phyloP scores from a whole-genome alignment of 2,888 invertebrate genomes.

The Heteromurus nitidus region DNA sequence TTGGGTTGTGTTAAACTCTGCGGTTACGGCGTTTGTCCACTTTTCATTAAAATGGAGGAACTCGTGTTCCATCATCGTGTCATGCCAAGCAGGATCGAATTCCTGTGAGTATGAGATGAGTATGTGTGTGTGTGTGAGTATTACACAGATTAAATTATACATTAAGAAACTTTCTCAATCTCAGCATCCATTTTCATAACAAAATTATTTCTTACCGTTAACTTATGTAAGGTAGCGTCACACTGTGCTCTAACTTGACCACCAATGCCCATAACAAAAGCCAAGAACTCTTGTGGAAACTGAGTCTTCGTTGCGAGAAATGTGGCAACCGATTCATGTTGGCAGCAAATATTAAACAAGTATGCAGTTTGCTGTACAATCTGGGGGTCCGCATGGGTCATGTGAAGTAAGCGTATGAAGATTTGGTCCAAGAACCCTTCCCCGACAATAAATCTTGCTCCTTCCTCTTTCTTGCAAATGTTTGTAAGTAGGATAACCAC shows the following conservation, averaged over 20 bases:
- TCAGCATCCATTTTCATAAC: background rate
- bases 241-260: slow-evolving; percentile 36
- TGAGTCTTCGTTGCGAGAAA: slow-evolving; percentile 62
- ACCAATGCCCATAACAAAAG: slow-evolving; percentile 42
- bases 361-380: slow-evolving; percentile 55
- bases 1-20: too few relatives aligned
- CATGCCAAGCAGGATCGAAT: slow-evolving; percentile 56
- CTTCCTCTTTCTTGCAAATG: slow-evolving; percentile 54
- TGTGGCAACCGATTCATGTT: slow-evolving; percentile 45
- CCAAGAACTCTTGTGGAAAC: slow-evolving; percentile 54
- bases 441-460: slow-evolving; percentile 46
- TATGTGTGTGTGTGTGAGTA: background rate
- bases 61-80: slow-evolving; percentile 58
- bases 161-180: background rate
- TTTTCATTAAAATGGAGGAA: slow-evolving; percentile 61
- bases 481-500: slow-evolving; percentile 48
- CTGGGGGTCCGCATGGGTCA: slow-evolving; percentile 31
- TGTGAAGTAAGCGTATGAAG: slow-evolving; percentile 48
- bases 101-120: too few relatives aligned
- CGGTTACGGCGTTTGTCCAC: slow-evolving; percentile 48
- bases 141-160: background rate
- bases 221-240: slow-evolving; percentile 38
- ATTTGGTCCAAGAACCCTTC: slow-evolving; percentile 64
- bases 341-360: slow-evolving; percentile 50
- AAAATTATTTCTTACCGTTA: slow-evolving; percentile 44